Conservation (phyloP, 2,797 vertebrate species). For the Saxicola maurus region DNA sequence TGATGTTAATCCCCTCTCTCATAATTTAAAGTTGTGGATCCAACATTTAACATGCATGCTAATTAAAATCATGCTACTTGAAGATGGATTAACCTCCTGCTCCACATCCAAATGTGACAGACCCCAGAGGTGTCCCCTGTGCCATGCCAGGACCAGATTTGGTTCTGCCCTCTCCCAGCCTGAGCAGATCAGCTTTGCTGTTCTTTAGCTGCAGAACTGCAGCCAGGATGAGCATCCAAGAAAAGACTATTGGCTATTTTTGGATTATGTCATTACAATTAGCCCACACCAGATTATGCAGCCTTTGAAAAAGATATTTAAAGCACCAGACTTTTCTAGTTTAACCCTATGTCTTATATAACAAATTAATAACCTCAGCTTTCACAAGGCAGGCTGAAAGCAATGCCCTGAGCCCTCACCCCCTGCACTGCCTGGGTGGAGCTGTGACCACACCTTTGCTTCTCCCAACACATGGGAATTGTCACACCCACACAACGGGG, state of each 20-base stretch:
- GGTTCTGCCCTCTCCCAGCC: not conserved
- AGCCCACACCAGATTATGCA: constrained; percentile 56
- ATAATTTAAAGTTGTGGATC: not conserved
- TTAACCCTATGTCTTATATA: constrained; percentile 33
- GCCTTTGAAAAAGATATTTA: constrained; percentile 55
- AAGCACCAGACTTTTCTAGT: constrained; percentile 19
- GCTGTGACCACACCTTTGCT: not conserved
- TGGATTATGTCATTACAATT: constrained; percentile 55
- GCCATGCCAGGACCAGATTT: not conserved
- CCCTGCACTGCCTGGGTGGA: not conserved
- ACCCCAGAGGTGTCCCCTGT: not conserved
- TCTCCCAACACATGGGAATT: fast-evolving
- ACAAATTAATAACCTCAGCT: not conserved
- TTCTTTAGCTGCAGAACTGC: not conserved
- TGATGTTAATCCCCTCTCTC: not conserved
- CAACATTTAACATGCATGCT: not conserved
- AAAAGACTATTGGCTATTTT: constrained; percentile 47
- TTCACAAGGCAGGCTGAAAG: not conserved
- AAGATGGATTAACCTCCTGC: not conserved
- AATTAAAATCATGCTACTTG: not conserved
- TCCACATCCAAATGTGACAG: not conserved
- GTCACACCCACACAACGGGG: fast-evolving
- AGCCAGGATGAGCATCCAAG: constrained; percentile 27
- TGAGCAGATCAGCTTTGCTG: constrained; percentile 17
- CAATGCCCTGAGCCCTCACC: fast-evolving